Conservation (phyloP, 2,888 invertebrate genomes). For the Rutpela maculata region DNA sequence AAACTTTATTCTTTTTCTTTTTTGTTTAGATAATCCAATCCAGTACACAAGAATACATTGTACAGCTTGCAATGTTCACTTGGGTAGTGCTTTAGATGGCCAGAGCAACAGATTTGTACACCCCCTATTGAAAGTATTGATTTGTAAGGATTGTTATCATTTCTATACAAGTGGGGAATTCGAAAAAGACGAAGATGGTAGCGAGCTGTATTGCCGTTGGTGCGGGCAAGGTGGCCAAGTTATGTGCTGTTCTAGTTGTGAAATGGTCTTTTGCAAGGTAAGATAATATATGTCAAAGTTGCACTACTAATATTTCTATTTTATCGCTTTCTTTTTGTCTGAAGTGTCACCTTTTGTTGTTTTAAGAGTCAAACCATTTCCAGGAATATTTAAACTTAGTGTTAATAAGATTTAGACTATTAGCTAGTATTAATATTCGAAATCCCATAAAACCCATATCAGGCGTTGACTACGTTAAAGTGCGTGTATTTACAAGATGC, state of each 20-base stretch:
- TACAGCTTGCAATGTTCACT: conserved; percentile 84
- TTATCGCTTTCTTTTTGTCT: too few relatives aligned
- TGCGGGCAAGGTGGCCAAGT: conserved; percentile 85
- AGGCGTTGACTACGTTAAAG: too few relatives aligned
- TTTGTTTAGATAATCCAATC: conserved; percentile 70
- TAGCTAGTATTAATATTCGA: too few relatives aligned
- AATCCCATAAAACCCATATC: too few relatives aligned
- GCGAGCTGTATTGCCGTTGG: conserved; percentile 89
- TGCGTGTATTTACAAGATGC: too few relatives aligned
- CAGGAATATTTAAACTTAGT: conserved; percentile 14
- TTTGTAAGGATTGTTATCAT: conserved; percentile 84
- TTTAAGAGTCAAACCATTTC: too few relatives aligned
- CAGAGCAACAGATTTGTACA: conserved; percentile 82
- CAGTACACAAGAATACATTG: conserved; percentile 82
- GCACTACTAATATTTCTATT: too few relatives aligned
- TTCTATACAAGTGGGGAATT: conserved; percentile 90
- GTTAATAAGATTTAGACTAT: neutral
- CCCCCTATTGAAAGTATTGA: conserved; percentile 83
- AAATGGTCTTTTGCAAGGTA: conserved; percentile 84
- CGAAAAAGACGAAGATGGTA: conserved; percentile 89
- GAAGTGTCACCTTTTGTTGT: too few relatives aligned
- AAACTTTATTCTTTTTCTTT: conserved; percentile 1
- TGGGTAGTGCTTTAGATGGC: conserved; percentile 82
- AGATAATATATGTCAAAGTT: too few relatives aligned
- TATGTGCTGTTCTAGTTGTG: conserved; percentile 86